Conservation (phyloP, 2,797 vertebrate species). For the Odontamblyopus lacepedii region DNA sequence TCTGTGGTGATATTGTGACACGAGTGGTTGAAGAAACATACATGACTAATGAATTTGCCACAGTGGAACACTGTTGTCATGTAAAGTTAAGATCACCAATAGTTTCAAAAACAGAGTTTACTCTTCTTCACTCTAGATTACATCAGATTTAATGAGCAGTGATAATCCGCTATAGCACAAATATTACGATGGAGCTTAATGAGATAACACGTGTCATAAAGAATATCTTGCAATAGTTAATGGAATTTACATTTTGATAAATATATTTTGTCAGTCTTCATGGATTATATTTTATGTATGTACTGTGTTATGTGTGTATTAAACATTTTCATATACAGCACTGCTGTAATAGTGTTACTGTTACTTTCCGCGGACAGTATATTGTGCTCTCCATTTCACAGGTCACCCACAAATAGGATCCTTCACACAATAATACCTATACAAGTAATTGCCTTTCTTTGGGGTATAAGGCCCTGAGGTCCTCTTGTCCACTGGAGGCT, state of each 20-base stretch:
- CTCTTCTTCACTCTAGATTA: too few species aligned
- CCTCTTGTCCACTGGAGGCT: constrained; percentile 77
- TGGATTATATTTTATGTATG: constrained; percentile 1
- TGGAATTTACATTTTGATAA: background rate
- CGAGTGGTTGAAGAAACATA: background rate
- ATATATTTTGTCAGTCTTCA: constrained; percentile 7
- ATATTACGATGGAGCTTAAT: too few species aligned
- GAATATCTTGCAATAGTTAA: background rate
- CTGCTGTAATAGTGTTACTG: constrained; percentile 40
- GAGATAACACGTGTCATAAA: background rate
- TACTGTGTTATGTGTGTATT: constrained; percentile 3
- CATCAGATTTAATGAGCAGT: too few species aligned
- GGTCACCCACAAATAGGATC: constrained; percentile 77
- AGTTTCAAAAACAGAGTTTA: background rate
- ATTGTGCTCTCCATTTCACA: constrained; percentile 69
- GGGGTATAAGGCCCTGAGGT: constrained; percentile 78
- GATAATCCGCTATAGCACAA: too few species aligned
- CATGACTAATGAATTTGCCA: background rate
- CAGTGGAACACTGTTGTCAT: too few species aligned
- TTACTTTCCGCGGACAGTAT: constrained; percentile 52
- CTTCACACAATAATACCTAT: constrained; percentile 80
- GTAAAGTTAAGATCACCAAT: background rate
- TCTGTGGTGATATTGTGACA: background rate
- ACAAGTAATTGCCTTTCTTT: constrained; percentile 84
- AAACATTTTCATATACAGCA: constrained; percentile 24